Conservation (phyloP, 2,888 invertebrate species). For the Alloscopus bannaensis region DNA sequence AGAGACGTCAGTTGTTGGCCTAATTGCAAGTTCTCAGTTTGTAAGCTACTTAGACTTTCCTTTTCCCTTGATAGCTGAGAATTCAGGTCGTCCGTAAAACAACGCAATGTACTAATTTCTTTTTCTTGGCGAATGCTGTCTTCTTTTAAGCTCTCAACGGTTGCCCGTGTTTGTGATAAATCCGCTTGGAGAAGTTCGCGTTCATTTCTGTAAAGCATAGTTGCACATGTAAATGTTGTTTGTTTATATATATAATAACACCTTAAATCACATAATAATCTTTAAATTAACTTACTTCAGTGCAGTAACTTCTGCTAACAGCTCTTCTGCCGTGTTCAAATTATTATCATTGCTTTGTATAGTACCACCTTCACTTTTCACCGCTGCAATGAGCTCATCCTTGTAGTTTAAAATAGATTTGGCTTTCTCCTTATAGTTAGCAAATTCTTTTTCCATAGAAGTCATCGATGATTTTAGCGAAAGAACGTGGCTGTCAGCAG, state of each 20-base stretch:
- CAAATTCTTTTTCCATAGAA: slow-evolving; percentile 78
- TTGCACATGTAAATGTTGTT: no score
- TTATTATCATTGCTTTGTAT: slow-evolving; percentile 1
- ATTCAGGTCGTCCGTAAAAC: slow-evolving; percentile 58
- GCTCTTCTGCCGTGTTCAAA: slow-evolving; percentile 55
- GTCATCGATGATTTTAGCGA: slow-evolving; percentile 63
- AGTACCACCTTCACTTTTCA: slow-evolving; percentile 75
- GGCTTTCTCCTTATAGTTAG: slow-evolving; percentile 87
- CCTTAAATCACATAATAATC: no score
- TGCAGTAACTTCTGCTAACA: slow-evolving; percentile 68
- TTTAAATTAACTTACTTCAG: slow-evolving; percentile 66
- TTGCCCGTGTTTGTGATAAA: slow-evolving; percentile 76
- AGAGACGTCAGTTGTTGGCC: slow-evolving; percentile 70
- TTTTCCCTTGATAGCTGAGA: slow-evolving; percentile 63
- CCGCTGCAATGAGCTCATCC: slow-evolving; percentile 83
- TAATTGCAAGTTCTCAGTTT: slow-evolving; percentile 71
- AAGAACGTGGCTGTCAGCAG: slow-evolving; percentile 61
- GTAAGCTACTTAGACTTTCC: slow-evolving; percentile 59
- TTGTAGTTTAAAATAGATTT: slow-evolving; percentile 86
- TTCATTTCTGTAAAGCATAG: slow-evolving; percentile 76
- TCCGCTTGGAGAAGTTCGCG: slow-evolving; percentile 80
- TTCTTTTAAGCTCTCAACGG: slow-evolving; percentile 74
- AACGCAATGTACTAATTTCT: slow-evolving; percentile 65
- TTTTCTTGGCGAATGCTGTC: slow-evolving; percentile 69
- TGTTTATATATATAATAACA: no score